A percentile compares a stretch with the other conserved stretches of the same genome.
Conservation (phyloP, 2,797 vertebrate species). For the Eidolon dupreanum region DNA sequence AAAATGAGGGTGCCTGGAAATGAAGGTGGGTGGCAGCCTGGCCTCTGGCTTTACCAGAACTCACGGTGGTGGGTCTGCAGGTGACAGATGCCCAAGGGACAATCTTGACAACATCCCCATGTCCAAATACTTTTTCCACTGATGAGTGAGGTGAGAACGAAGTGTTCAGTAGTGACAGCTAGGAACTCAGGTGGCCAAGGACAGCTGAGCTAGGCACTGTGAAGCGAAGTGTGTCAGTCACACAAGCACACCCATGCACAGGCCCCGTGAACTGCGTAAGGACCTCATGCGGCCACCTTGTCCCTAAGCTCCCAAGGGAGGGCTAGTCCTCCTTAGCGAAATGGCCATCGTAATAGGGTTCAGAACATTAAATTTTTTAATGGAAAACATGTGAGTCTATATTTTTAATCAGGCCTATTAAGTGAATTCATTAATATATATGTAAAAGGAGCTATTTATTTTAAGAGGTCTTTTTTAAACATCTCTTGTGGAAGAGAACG, state of each 20-base stretch:
- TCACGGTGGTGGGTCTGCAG: rapidly evolving
- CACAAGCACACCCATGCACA: rapidly evolving
- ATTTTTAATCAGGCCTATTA: not conserved
- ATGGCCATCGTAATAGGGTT: not conserved
- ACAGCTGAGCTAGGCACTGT: not conserved
- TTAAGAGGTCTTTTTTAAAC: not conserved
- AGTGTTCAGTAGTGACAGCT: not conserved
- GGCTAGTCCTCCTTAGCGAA: not conserved
- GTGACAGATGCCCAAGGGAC: rapidly evolving
- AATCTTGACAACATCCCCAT: not conserved
- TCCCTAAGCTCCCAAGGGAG: not conserved
- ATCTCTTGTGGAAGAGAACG: not conserved
- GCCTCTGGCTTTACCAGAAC: not conserved
- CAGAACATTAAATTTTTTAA: not conserved
- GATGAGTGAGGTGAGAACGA: not conserved
- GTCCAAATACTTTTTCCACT: not conserved
- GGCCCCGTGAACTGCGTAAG: not conserved
- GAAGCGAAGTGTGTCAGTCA: rapidly evolving
- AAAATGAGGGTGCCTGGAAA: not conserved
- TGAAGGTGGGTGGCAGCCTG: not conserved
- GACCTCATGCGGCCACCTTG: not conserved
- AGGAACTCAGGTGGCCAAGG: not conserved
- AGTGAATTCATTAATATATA: not conserved
- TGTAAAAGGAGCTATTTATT: not conserved
- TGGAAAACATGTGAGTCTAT: not conserved